These are phyloP conservation scores for Craseonycteris thonglongyai DNA, from an alignment of 2,113 vertebrate genomes.

Conservation along the genomic window DNA sequence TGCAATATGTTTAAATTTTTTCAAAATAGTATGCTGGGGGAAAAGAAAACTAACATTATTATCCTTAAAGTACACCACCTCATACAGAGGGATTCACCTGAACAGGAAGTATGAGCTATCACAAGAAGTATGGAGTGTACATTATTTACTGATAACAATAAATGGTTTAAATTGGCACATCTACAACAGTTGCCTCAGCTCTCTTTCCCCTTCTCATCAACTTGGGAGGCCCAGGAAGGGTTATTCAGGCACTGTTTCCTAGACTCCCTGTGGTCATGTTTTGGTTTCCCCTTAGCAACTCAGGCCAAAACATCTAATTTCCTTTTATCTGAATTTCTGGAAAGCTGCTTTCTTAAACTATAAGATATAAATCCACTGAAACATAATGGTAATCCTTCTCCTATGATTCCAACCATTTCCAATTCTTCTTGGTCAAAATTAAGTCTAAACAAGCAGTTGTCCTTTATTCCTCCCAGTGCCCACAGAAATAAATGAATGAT, in stretches of 20 bases:
- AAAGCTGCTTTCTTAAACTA: constrained; percentile 27
- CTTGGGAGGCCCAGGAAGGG: neutral
- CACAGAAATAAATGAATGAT: neutral
- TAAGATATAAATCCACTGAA: neutral
- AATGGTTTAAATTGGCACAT: neutral
- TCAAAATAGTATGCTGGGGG: neutral
- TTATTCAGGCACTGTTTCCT: neutral
- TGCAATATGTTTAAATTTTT: neutral
- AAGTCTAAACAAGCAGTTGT: neutral
- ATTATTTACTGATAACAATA: neutral
- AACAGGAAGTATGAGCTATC: neutral
- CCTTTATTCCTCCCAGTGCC: neutral
- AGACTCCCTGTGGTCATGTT: neutral
- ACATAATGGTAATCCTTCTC: neutral
- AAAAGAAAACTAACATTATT: neutral
- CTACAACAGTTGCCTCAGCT: neutral
- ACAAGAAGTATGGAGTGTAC: neutral
- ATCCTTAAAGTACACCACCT: neutral
- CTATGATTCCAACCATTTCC: neutral
- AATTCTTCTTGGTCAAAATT: neutral
- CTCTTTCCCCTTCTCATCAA: neutral
- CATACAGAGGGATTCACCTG: neutral
- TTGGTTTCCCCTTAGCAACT: neutral
- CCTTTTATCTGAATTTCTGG: neutral
- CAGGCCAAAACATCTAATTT: neutral